A percentile compares a stretch with the other conserved stretches of the same genome.
These are phyloP conservation scores for Pterocles gutturalis DNA, from an alignment of 2,113 vertebrate genomes.

Conservation along the genomic window DNA sequence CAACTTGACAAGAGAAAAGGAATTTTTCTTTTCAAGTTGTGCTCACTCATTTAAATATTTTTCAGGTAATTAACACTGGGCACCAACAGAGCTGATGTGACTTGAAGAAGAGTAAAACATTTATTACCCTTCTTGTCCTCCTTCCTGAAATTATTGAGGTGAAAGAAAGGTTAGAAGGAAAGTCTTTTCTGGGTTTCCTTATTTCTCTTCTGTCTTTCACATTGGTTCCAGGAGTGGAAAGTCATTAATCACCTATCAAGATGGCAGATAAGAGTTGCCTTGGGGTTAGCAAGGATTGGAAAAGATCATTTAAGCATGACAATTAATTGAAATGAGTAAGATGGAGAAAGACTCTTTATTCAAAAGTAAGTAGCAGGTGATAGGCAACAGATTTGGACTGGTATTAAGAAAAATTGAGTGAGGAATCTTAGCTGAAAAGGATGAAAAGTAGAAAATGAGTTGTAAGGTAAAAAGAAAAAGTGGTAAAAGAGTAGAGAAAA, in stretches of 20 bases:
- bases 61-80: neutral
- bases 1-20: neutral
- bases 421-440: neutral
- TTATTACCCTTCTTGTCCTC: neutral
- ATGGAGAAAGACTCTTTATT: neutral
- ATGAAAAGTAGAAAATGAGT: neutral
- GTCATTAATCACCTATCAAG: constrained; percentile 57
- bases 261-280: neutral
- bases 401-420: constrained; percentile 26
- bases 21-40: neutral
- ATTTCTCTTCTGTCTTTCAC: constrained; percentile 34
- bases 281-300: neutral
- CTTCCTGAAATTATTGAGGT: constrained; percentile 23
- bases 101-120: constrained; percentile 3
- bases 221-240: constrained; percentile 35
- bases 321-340: constrained; percentile 32
- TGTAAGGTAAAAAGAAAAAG: neutral
- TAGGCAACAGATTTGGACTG: neutral
- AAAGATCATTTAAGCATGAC: constrained; percentile 1
- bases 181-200: constrained; percentile 7
- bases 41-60: neutral
- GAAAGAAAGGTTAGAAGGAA: constrained; percentile 18
- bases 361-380: constrained; percentile 31
- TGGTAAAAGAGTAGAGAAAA: neutral
- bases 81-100: neutral